Evolutionary conservation across 1,140 invertebrate species (phyloP).

Genomic region (Bradysia coprophila): DNA sequence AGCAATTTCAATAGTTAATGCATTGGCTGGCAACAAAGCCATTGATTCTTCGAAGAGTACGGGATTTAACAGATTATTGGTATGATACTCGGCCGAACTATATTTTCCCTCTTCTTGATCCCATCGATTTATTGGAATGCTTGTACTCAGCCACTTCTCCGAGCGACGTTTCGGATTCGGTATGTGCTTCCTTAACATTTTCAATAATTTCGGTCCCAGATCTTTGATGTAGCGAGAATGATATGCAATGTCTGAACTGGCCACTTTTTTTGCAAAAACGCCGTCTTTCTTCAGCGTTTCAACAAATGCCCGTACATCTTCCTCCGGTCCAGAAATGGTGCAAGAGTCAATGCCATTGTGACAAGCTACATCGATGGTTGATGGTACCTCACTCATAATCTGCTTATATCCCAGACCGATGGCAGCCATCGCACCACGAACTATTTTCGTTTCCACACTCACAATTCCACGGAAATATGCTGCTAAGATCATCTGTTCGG

Average conservation of each 20-base stretch:
- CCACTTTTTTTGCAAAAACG: conserved; percentile 67
- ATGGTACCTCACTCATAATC: conserved; percentile 38
- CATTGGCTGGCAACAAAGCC: conserved; percentile 53
- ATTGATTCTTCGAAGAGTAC: conserved; percentile 77
- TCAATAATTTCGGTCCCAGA: conserved; percentile 49
- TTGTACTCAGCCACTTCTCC: conserved; percentile 71
- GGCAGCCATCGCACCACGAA: conserved; percentile 69
- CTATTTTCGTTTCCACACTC: conserved; percentile 57
- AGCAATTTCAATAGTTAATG: conserved; percentile 62
- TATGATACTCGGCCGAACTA: conserved; percentile 82
- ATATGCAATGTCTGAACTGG: conserved; percentile 67
- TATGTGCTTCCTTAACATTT: conserved; percentile 49
- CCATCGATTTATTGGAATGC: conserved; percentile 60
- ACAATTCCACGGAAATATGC: conserved; percentile 74
- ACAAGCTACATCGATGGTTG: conserved; percentile 60
- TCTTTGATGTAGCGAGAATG: conserved; percentile 63
- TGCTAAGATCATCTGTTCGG: conserved; percentile 63
- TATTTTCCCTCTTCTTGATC: conserved; percentile 38
- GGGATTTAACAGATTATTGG: conserved; percentile 71
- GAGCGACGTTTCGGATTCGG: conserved; percentile 48
- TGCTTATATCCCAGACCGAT: conserved; percentile 44
- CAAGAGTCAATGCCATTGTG: conserved; percentile 70
- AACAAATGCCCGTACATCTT: conserved; percentile 48
- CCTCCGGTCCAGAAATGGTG: conserved; percentile 67
- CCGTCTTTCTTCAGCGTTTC: conserved; percentile 43